Evolutionary conservation across 2,113 vertebrate genomes (phyloP).

Genomic region (Cryptomyrus ogoouensis): DNA sequence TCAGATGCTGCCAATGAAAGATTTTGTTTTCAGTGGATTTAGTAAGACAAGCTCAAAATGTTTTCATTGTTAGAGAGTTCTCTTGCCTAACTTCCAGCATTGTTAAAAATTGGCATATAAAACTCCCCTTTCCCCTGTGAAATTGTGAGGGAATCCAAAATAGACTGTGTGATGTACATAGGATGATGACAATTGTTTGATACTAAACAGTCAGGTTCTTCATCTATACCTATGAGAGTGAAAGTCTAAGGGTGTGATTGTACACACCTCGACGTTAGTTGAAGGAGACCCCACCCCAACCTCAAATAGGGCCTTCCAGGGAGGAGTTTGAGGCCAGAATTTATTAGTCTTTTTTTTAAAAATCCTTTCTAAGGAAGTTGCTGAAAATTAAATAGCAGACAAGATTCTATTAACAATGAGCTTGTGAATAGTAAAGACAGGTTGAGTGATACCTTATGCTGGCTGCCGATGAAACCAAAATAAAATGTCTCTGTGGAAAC

Average conservation of each 20-base stretch:
- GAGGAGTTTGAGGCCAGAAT: neutral
- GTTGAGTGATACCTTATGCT: neutral
- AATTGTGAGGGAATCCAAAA: neutral
- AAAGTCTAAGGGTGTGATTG: neutral
- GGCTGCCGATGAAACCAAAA: neutral
- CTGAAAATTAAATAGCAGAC: neutral
- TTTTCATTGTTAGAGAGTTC: neutral
- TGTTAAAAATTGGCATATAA: neutral
- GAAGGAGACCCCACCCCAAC: neutral
- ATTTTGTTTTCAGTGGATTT: neutral
- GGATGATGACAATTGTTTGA: neutral
- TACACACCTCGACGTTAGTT: neutral
- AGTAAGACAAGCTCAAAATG: neutral
- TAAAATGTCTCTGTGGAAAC: slow-evolving; percentile 6
- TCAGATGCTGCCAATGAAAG: neutral
- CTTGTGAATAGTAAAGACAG: neutral
- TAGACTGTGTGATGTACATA: neutral
- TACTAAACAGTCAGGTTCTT: neutral
- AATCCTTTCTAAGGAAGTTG: neutral
- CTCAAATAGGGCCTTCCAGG: neutral
- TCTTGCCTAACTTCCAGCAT: neutral
- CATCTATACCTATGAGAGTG: neutral
- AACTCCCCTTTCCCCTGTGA: neutral
- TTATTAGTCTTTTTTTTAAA: neutral
- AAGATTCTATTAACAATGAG: slow-evolving; percentile 6